phyloP scores from a whole-genome alignment of 1,140 invertebrate species.

The Hyposmocoma kahamanoa region DNA sequence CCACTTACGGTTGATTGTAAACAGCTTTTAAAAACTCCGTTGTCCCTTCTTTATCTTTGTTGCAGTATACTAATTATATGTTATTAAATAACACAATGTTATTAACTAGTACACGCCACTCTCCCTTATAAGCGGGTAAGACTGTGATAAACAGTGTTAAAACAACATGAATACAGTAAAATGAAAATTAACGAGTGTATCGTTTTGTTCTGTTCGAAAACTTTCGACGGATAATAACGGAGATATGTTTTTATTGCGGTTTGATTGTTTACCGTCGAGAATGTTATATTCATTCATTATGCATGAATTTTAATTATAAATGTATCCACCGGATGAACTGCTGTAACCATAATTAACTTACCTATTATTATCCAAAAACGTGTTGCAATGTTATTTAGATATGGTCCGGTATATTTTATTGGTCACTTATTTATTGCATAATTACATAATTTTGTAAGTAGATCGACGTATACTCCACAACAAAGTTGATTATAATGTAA shows the following conservation, averaged over 20 bases:
- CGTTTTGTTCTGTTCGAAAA: conserved; percentile 36
- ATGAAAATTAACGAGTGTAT: conserved; percentile 36
- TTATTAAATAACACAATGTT: conserved; percentile 64
- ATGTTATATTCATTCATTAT: conserved; percentile 29
- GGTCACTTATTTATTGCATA: conserved; percentile 24
- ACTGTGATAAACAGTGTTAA: conserved; percentile 32
- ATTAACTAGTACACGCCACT: conserved; percentile 43
- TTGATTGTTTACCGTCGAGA: conserved; percentile 28
- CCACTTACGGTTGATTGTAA: conserved; percentile 56
- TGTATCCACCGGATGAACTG: conserved; percentile 27
- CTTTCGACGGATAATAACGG: conserved; percentile 28
- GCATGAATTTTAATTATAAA: conserved; percentile 43
- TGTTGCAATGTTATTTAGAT: conserved; percentile 32
- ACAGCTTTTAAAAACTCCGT: conserved; percentile 60
- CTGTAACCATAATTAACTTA: conserved; percentile 32
- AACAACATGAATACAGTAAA: conserved; percentile 30
- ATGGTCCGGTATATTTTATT: conserved; percentile 29
- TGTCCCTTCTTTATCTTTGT: conserved; percentile 58
- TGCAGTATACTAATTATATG: conserved; percentile 59
- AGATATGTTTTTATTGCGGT: conserved; percentile 26
- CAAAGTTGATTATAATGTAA: too few relatives aligned
- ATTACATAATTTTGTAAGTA: conserved; percentile 9
- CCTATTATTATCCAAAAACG: conserved; percentile 32
- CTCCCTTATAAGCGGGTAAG: conserved; percentile 31
- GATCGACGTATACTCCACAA: neutral